A percentile compares a stretch with the other conserved stretches of the same genome.
Conservation (phyloP, 2,888 invertebrate species). For the Idaea dimidiata region DNA sequence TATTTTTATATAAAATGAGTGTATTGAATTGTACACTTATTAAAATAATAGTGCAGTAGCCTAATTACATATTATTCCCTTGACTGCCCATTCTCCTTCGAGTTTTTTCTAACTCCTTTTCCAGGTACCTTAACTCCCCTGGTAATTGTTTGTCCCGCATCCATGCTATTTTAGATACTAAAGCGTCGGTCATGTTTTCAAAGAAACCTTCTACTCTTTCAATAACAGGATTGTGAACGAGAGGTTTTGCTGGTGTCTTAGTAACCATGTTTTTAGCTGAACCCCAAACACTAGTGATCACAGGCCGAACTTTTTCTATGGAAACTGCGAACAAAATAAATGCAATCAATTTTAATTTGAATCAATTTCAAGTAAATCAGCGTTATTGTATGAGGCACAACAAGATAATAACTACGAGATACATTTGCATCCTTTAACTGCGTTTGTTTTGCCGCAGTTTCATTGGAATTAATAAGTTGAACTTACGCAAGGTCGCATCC, state of each 20-base stretch:
- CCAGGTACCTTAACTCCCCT: conserved; percentile 53
- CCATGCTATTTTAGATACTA: conserved; percentile 38
- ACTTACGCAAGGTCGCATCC: conserved; percentile 22
- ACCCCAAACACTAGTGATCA: conserved; percentile 51
- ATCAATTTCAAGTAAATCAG: neutral
- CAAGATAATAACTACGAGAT: conserved; percentile 7
- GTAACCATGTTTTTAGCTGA: conserved; percentile 42
- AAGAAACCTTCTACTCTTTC: conserved; percentile 44
- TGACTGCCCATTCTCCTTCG: conserved; percentile 36
- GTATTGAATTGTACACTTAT: neutral
- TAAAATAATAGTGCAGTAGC: neutral
- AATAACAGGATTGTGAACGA: conserved; percentile 51
- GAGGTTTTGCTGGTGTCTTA: conserved; percentile 42
- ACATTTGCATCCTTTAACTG: conserved; percentile 22
- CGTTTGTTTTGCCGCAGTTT: conserved; percentile 65
- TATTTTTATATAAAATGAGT: neutral
- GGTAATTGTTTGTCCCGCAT: conserved; percentile 49
- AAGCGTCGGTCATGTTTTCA: conserved; percentile 27
- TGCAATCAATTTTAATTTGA: conserved; percentile 29
- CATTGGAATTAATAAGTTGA: conserved; percentile 30
- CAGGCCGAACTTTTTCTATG: conserved; percentile 52
- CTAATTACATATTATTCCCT: neutral
- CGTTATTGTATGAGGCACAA: conserved; percentile 13
- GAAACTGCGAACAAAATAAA: conserved; percentile 72
- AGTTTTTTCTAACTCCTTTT: conserved; percentile 51